Conservation (phyloP, 2,888 invertebrate genomes). For the Lithophane socia region DNA sequence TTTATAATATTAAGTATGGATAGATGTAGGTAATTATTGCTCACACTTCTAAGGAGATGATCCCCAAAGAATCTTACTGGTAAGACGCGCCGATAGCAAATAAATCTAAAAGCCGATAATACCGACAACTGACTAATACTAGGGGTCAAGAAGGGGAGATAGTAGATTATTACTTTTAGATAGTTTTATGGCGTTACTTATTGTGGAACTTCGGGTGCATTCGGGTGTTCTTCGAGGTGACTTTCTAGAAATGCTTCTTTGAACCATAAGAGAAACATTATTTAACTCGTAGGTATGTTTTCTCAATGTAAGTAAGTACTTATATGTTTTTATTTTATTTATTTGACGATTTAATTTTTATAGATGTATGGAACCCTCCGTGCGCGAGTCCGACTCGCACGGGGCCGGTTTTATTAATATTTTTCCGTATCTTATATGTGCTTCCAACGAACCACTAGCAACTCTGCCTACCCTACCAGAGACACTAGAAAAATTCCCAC, state of each 20-base stretch:
- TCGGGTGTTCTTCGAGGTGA: constrained; percentile 1
- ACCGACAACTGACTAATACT: constrained; percentile 28
- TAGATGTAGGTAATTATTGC: background rate
- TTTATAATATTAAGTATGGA: too few relatives aligned
- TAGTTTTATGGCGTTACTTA: constrained; percentile 54
- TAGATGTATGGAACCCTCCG: too few relatives aligned
- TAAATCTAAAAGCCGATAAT: constrained; percentile 51
- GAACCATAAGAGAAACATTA: too few relatives aligned
- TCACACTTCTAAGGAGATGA: background rate
- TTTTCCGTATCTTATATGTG: background rate
- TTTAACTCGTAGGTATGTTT: too few relatives aligned
- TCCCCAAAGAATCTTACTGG: background rate
- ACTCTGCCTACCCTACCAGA: background rate
- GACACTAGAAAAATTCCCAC: constrained; percentile 24
- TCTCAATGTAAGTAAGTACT: too few relatives aligned
- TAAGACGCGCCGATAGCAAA: constrained; percentile 1
- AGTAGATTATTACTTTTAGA: constrained; percentile 60
- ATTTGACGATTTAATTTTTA: too few relatives aligned
- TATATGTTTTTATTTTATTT: too few relatives aligned
- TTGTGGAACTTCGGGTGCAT: constrained; percentile 22
- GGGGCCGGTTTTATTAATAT: background rate
- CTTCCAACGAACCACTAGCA: constrained; percentile 1
- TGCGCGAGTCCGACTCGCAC: too few relatives aligned
- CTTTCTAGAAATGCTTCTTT: background rate
- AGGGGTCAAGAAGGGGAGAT: constrained; percentile 23